Evolutionary conservation across 35 echinoderm and acorn worm genomes (phyloP), one percentile per base, ranked within the genome.

Genomic region (Lytechinus pictus): DNA sequence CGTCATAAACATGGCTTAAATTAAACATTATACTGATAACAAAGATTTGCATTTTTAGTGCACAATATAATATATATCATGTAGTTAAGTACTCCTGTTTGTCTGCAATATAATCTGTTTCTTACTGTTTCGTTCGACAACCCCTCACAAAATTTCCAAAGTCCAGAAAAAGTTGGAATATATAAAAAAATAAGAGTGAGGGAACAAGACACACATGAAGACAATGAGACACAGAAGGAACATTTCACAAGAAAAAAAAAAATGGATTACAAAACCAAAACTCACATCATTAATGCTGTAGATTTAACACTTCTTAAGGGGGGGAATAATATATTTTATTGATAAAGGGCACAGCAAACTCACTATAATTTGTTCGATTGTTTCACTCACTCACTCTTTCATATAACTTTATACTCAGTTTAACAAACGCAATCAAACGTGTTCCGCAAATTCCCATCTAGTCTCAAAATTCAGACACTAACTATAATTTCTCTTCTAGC

Each of bases 51-150:
- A 54, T 90, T 44, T 90, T 11, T 44, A 14, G 88, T 90, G 88
- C 52, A 54, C 88, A 90, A 90, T 90, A 90, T 90, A 90, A 58
- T 58, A 90, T 52, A 79, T 79, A 79, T 79, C 66, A 79, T 79
- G 66, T 90, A 44, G 0, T 90, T 90, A 90, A 90, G 88, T 90
- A 90, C 88, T 90, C 19, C 4, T 24, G 6, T 52, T 33, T 33
- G 28, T 14, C 28, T 1, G 8, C 24, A 5, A 52, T 54, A 90
- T 54, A 90, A 90, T 90, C 28, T 90, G 52, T 90, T 54, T 90
- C 88, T 54, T 90, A 90, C 88, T 90, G 88, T 90, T 90, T 90
- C 88, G 28, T 90, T 90, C 88, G 27, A 90, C 88, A 90, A 90
- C 88, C 88, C 88, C 88, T 90, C 88, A 90, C 88, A 90, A 90